Percentiles rank a stretch among this genome's conserved stretches.
Evolutionary conservation across 1,140 invertebrate genomes (phyloP).

Genomic region (Papilio xuthus): DNA sequence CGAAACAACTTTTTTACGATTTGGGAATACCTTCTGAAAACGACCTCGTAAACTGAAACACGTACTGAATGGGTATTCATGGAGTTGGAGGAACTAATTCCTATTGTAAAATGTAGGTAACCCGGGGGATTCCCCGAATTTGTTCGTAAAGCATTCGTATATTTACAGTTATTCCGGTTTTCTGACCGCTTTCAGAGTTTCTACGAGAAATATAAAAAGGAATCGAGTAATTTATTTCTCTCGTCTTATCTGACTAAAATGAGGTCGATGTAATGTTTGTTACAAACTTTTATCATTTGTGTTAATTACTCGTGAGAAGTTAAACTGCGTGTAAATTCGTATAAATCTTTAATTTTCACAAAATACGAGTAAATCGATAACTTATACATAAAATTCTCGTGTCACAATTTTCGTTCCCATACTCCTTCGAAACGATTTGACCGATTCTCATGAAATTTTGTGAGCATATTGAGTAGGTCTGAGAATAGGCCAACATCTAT

Average conservation of each 20-base stretch:
- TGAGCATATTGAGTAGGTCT: no score
- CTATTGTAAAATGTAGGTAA: constrained; percentile 24
- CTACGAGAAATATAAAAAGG: background rate
- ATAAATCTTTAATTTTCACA: no score
- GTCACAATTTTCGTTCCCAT: no score
- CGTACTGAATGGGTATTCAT: constrained; percentile 12
- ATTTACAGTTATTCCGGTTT: background rate
- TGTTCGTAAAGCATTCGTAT: background rate
- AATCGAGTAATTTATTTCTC: background rate
- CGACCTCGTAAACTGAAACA: constrained; percentile 20
- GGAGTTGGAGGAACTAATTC: constrained; percentile 1
- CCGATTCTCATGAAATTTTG: no score
- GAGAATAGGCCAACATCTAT: no score
- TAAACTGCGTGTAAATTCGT: background rate
- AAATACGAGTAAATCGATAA: no score
- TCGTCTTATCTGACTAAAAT: background rate
- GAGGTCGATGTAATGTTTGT: background rate
- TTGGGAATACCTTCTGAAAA: background rate
- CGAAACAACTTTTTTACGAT: background rate
- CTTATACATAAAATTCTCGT: no score
- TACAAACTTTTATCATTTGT: background rate
- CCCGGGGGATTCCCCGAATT: background rate
- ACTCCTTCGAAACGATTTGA: no score
- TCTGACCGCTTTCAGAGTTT: background rate
- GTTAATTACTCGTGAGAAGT: background rate